Evolutionary conservation across 1,140 invertebrate genomes (phyloP).

Genomic region (Berghia stephanieae): DNA sequence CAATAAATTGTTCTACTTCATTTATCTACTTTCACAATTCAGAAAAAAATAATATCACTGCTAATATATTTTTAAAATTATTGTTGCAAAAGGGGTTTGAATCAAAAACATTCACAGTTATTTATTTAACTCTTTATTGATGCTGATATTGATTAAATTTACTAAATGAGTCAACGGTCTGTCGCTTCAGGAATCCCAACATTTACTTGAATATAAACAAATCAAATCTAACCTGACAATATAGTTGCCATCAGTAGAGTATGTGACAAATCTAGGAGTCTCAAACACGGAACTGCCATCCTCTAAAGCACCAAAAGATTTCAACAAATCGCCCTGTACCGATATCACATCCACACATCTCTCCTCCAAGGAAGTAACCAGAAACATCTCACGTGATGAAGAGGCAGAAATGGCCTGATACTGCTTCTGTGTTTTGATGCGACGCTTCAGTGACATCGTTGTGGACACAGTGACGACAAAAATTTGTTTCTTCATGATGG

Average conservation of each 20-base stretch:
- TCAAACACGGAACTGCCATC: slow-evolving; percentile 38
- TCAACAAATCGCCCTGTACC: slow-evolving; percentile 44
- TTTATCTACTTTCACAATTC: too few relatives aligned
- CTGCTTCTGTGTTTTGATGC: slow-evolving; percentile 50
- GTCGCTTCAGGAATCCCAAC: too few relatives aligned
- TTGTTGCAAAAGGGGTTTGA: too few relatives aligned
- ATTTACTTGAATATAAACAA: too few relatives aligned
- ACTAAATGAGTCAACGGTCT: too few relatives aligned
- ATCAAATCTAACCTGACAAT: slow-evolving; percentile 36
- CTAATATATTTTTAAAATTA: too few relatives aligned
- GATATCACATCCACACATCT: slow-evolving; percentile 48
- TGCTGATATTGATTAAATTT: too few relatives aligned
- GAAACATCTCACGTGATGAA: slow-evolving; percentile 33
- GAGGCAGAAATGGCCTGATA: slow-evolving; percentile 54
- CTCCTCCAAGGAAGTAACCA: slow-evolving; percentile 48
- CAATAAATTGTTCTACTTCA: too few relatives aligned
- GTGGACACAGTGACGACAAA: slow-evolving; percentile 42
- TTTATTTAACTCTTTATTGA: too few relatives aligned
- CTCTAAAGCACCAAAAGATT: slow-evolving; percentile 39
- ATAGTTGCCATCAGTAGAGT: slow-evolving; percentile 46
- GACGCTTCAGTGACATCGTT: slow-evolving; percentile 45
- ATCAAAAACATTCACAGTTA: too few relatives aligned
- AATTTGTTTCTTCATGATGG: slow-evolving; percentile 51
- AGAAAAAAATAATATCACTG: too few relatives aligned
- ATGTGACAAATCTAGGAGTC: slow-evolving; percentile 47